A percentile compares a stretch with the other conserved stretches of the same genome.
Evolutionary conservation across 2,888 invertebrate species (phyloP).

Genomic region (Drosophila fulvimacula): DNA sequence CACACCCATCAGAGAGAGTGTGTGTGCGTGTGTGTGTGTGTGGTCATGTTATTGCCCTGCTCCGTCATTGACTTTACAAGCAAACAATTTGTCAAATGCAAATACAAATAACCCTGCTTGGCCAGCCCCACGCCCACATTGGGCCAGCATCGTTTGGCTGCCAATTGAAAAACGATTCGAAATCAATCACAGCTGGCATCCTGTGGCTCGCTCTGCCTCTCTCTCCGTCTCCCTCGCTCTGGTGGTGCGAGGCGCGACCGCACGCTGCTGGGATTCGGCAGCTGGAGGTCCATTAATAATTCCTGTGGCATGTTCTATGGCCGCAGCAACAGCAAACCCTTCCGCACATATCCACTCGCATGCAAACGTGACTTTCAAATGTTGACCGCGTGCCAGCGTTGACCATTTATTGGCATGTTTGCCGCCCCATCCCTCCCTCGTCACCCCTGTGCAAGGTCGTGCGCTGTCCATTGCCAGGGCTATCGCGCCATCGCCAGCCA

Average conservation of each 20-base stretch:
- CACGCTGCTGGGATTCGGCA: conserved; percentile 35
- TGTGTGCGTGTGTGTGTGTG: conserved; percentile 9
- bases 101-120: conserved; percentile 75
- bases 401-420: conserved; percentile 77
- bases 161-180: conserved; percentile 81
- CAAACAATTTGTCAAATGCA: conserved; percentile 80
- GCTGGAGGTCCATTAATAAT: conserved; percentile 75
- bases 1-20: background rate
- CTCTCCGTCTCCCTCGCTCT: background rate
- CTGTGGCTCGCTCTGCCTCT: background rate
- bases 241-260: conserved; percentile 39
- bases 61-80: conserved; percentile 73
- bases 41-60: conserved; percentile 61
- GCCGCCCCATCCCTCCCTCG: background rate
- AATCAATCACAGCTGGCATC: conserved; percentile 73
- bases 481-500: conserved; percentile 53
- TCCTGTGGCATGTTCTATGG: conserved; percentile 78
- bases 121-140: conserved; percentile 12
- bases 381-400: conserved; percentile 68
- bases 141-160: conserved; percentile 37
- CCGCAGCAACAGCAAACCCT: conserved; percentile 51
- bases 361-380: conserved; percentile 78
- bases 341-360: conserved; percentile 36
- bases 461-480: conserved; percentile 55
- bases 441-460: conserved; percentile 60